Conservation (phyloP, 2,113 vertebrate species). For the Australoheros scitulus region DNA sequence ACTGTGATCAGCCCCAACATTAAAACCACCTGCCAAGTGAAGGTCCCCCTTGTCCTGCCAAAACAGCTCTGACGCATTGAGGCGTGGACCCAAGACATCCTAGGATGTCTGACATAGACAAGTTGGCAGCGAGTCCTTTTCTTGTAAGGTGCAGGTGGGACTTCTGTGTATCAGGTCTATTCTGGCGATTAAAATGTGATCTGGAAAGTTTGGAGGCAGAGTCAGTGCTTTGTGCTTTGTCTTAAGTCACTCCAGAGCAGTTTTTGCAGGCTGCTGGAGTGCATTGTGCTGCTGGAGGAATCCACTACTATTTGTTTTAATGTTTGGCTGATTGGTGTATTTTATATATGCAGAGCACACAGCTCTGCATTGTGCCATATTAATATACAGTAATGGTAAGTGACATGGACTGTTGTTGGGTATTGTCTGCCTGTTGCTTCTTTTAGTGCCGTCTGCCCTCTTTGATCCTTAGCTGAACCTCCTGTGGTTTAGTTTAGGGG, state of each 20-base stretch:
- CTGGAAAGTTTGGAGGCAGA: background rate
- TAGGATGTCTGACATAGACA: background rate
- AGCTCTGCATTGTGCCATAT: background rate
- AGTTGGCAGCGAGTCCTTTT: background rate
- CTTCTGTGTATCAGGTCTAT: background rate
- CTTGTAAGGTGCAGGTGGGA: background rate
- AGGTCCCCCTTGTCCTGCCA: background rate
- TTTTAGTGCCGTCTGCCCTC: slow-evolving; percentile 1
- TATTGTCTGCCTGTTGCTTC: slow-evolving; percentile 7
- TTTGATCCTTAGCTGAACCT: slow-evolving; percentile 33
- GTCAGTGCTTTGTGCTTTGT: no score
- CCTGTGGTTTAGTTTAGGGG: slow-evolving; percentile 22
- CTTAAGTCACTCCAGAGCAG: background rate
- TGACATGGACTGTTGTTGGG: background rate
- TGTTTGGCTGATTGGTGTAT: background rate
- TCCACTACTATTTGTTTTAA: background rate
- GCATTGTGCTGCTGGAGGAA: no score
- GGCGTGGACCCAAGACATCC: background rate
- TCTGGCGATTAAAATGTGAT: background rate
- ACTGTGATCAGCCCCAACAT: background rate
- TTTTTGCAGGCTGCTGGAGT: background rate
- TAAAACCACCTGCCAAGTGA: background rate
- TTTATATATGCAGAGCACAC: background rate
- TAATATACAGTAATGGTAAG: background rate
- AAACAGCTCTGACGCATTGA: background rate